These are phyloP conservation scores for Dysidea cf. avara DNA, from an alignment of 37 sponge, comb jelly and placozoan species.

Conservation along the genomic window DNA sequence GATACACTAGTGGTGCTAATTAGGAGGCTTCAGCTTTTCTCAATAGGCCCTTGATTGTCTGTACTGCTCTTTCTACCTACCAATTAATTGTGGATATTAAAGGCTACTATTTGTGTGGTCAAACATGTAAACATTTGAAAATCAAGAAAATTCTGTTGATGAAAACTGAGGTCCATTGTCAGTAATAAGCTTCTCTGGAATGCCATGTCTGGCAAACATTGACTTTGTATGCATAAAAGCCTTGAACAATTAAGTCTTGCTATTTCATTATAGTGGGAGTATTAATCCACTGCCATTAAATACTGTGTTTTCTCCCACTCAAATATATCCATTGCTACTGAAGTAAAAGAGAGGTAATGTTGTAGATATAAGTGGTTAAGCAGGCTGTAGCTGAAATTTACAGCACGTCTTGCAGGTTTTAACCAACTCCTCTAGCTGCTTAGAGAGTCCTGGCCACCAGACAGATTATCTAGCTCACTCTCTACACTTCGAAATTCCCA, in stretches of 20 bases:
- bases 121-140: slow-evolving; percentile 37
- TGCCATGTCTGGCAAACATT: slow-evolving; percentile 67
- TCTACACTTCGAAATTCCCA: too few relatives aligned
- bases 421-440: too few relatives aligned
- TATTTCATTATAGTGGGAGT: slow-evolving; percentile 49
- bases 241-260: slow-evolving; percentile 5
- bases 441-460: too few relatives aligned
- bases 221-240: slow-evolving; percentile 26
- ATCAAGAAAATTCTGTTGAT: slow-evolving; percentile 9
- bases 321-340: slow-evolving; percentile 51
- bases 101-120: slow-evolving; percentile 51
- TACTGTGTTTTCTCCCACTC: slow-evolving; percentile 29
- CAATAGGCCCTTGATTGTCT: slow-evolving; percentile 10
- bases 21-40: too few relatives aligned
- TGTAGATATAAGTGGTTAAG: slow-evolving; percentile 16
- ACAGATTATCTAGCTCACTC: too few relatives aligned
- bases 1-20: slow-evolving; percentile 32
- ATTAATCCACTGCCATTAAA: slow-evolving; percentile 57
- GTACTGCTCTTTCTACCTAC: slow-evolving; percentile 56
- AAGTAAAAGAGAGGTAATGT: slow-evolving; percentile 45
- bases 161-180: too few relatives aligned
- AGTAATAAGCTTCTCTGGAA: slow-evolving; percentile 42
- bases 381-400: too few relatives aligned
- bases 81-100: slow-evolving; percentile 40
- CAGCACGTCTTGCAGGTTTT: too few relatives aligned